These are phyloP conservation scores for Tetramorium simillimum DNA, from an alignment of 1,140 invertebrate species.

Conservation along the genomic window DNA sequence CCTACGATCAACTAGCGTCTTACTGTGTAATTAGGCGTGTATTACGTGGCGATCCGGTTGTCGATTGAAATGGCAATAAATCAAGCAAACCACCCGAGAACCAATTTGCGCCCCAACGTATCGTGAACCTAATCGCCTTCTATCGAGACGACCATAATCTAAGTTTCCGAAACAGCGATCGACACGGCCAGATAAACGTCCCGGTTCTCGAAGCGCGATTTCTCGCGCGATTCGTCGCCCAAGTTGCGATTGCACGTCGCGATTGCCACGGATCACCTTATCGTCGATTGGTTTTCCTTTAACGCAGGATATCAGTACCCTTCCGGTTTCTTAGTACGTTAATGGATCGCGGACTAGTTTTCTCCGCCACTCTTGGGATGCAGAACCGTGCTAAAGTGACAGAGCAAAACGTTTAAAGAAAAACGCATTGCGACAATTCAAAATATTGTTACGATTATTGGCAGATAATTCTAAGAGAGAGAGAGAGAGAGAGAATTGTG, in stretches of 20 bases:
- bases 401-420: background rate
- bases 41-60: conserved; percentile 53
- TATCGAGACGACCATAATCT: conserved; percentile 67
- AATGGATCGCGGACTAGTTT: conserved; percentile 19
- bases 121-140: conserved; percentile 64
- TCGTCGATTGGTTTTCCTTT: conserved; percentile 32
- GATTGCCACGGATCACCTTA: conserved; percentile 46
- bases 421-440: background rate
- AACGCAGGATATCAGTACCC: conserved; percentile 11
- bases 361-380: background rate
- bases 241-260: conserved; percentile 45
- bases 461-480: background rate
- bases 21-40: conserved; percentile 56
- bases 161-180: conserved; percentile 72
- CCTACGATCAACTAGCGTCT: conserved; percentile 36
- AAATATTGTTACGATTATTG: background rate
- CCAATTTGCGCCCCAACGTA: conserved; percentile 66
- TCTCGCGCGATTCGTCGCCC: conserved; percentile 52
- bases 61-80: conserved; percentile 58
- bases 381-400: background rate
- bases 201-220: conserved; percentile 27
- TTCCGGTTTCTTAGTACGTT: conserved; percentile 21
- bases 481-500: background rate
- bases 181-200: conserved; percentile 61
- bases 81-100: conserved; percentile 44